These are phyloP conservation scores for Tanypteryx hageni DNA, from an alignment of 2,888 invertebrate species.

Conservation along the genomic window DNA sequence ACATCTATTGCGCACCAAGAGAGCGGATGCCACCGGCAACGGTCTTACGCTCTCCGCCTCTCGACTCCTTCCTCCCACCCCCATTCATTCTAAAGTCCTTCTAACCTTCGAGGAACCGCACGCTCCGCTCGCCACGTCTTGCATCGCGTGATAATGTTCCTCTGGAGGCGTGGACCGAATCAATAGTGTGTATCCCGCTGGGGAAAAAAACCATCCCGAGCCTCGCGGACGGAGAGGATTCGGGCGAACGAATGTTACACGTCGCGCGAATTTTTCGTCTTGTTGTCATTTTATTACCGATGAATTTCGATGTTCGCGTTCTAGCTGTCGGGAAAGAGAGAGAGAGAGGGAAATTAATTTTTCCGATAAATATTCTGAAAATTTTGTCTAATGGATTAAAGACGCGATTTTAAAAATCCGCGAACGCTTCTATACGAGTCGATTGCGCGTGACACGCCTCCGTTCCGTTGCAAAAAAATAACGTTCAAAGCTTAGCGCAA, in stretches of 20 bases:
- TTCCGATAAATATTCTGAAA: background rate
- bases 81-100: background rate
- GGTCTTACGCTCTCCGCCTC: background rate
- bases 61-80: background rate
- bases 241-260: background rate
- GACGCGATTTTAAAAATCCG: no score
- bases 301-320: background rate
- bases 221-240: background rate
- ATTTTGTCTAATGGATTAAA: no score
- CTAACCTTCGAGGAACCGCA: conserved; percentile 29
- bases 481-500: no score
- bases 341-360: background rate
- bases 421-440: no score
- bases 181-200: background rate
- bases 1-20: conserved; percentile 58
- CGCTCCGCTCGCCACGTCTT: conserved; percentile 24
- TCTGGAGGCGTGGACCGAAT: conserved; percentile 24
- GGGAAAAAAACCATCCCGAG: background rate
- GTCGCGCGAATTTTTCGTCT: background rate
- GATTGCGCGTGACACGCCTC: no score
- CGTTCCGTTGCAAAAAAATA: no score
- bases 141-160: conserved; percentile 25
- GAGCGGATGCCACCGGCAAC: conserved; percentile 17
- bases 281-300: no score
- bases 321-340: background rate